phyloP scores from a whole-genome alignment of 2,888 invertebrate genomes.

The Pseudococcus viburni region DNA sequence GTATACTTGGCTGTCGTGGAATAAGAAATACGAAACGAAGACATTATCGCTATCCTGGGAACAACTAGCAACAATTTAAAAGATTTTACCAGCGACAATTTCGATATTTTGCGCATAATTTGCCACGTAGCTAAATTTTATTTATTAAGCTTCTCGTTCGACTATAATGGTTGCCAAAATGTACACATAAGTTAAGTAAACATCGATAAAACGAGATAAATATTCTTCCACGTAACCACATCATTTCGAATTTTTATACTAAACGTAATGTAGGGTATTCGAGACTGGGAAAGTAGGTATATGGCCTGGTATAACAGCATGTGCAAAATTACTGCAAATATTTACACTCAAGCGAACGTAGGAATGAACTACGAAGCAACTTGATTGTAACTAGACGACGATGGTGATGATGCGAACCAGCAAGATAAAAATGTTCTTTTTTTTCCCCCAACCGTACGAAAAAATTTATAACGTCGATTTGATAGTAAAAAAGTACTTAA shows the following conservation, averaged over 20 bases:
- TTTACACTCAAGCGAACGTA: not conserved
- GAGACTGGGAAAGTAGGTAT: not conserved
- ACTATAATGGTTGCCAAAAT: not conserved
- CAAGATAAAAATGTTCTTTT: not conserved
- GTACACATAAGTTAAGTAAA: conserved; percentile 12
- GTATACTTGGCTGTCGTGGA: not conserved
- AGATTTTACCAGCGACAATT: not conserved
- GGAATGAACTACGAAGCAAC: not conserved
- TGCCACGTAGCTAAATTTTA: not conserved
- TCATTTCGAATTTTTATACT: not conserved
- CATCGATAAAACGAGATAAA: conserved; percentile 35
- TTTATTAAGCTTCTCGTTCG: conserved; percentile 12
- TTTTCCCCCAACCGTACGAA: no score
- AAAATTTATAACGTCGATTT: no score
- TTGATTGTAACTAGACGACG: not conserved
- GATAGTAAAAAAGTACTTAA: not conserved
- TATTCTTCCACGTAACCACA: not conserved
- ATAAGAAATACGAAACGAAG: not conserved
- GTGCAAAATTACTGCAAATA: not conserved
- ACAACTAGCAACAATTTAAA: not conserved
- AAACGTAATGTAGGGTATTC: not conserved
- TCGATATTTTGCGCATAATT: conserved; percentile 18
- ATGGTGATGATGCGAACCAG: not conserved
- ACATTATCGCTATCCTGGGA: conserved; percentile 3
- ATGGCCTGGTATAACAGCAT: not conserved